Conservation (phyloP, 1,140 invertebrate genomes). For the Trachymyrmex septentrionalis region DNA sequence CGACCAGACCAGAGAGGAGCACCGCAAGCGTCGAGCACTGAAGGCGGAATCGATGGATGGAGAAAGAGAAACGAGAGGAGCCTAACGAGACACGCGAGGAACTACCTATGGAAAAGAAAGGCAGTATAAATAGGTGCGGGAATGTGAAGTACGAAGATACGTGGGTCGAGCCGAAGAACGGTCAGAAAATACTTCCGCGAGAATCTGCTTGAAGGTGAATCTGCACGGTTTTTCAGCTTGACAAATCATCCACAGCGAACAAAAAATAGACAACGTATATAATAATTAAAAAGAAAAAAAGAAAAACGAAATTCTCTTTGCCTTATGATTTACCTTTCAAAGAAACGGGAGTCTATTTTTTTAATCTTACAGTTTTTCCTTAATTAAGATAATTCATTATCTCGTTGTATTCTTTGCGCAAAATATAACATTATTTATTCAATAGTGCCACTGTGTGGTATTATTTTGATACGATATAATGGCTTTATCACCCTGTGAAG, state of each 20-base stretch:
- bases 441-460: no score
- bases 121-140: constrained; percentile 30
- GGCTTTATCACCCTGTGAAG: no score
- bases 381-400: no score
- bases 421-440: no score
- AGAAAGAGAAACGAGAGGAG: constrained; percentile 39
- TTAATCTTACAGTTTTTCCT: no score
- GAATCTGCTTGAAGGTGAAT: not conserved
- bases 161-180: not conserved
- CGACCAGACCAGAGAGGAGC: constrained; percentile 9
- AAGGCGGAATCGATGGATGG: constrained; percentile 37
- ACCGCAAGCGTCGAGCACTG: constrained; percentile 32
- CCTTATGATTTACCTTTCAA: not conserved
- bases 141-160: constrained; percentile 35
- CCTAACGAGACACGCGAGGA: constrained; percentile 56
- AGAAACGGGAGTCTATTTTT: no score
- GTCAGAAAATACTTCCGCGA: not conserved
- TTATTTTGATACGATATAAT: no score
- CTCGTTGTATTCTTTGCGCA: no score
- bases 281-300: not conserved
- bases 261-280: not conserved
- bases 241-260: not conserved
- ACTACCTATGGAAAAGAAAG: constrained; percentile 38
- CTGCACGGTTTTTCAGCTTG: not conserved
- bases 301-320: not conserved